Conservation (phyloP, 2,797 vertebrate genomes). For the Gouania willdenowi region DNA sequence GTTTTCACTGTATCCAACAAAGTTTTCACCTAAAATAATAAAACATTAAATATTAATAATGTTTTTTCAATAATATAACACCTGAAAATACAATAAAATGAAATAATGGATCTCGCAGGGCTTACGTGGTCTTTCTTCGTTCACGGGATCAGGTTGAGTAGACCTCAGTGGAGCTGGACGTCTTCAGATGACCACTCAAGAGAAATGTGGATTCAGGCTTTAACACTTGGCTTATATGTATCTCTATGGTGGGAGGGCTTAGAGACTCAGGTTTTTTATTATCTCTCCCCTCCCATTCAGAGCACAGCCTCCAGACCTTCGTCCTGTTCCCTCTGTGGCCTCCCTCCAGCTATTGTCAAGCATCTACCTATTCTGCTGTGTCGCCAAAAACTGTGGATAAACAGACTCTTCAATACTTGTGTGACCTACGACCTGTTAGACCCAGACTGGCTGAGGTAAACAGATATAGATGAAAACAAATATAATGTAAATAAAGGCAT, state of each 20-base stretch:
- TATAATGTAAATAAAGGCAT: too few species aligned
- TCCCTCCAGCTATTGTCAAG: conserved; percentile 34
- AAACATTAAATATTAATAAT: not conserved
- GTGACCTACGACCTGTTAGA: not conserved
- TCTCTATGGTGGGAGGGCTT: conserved; percentile 63
- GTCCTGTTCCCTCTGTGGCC: conserved; percentile 38
- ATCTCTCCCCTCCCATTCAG: conserved; percentile 68
- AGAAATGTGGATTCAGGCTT: conserved; percentile 52
- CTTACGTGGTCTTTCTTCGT: conserved; percentile 11
- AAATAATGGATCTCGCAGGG: not conserved
- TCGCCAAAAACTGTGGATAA: conserved; percentile 20
- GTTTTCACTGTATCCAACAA: not conserved
- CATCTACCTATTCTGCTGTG: conserved; percentile 18
- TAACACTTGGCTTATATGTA: conserved; percentile 71
- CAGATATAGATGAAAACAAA: too few species aligned
- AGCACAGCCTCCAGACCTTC: conserved; percentile 48
- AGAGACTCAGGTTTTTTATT: conserved; percentile 54
- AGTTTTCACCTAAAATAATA: not conserved
- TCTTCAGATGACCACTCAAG: conserved; percentile 52
- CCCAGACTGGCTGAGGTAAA: too few species aligned
- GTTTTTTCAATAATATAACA: too few species aligned
- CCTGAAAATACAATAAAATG: not conserved
- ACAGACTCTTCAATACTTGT: not conserved
- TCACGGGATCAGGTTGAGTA: conserved; percentile 23
- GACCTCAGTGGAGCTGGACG: conserved; percentile 12